Evolutionary conservation across 2,797 vertebrate species (phyloP).

Genomic region (Pyrocephalus nanus): DNA sequence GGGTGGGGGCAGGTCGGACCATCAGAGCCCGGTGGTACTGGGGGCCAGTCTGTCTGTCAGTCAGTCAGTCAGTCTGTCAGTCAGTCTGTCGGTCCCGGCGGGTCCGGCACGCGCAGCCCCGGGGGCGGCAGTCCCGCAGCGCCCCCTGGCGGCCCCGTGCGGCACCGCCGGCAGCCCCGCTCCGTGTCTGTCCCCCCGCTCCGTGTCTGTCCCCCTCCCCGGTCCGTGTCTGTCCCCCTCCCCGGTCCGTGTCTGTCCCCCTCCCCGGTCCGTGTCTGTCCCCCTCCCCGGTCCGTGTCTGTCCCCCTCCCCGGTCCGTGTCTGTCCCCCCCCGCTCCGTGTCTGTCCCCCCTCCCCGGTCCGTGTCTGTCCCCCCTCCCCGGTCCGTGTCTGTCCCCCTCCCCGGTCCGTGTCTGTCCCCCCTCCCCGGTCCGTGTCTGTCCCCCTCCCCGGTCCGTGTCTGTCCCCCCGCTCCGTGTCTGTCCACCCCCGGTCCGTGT

Average conservation of each 20-base stretch:
- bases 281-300: not conserved
- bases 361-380: too few species aligned
- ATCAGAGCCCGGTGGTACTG: accelerated
- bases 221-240: not conserved
- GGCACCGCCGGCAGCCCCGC: not conserved
- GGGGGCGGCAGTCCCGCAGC: not conserved
- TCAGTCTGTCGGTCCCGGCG: not conserved
- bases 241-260: too few species aligned
- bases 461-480: too few species aligned
- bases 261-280: too few species aligned
- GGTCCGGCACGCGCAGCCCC: not conserved
- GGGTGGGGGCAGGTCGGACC: too few species aligned
- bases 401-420: not conserved
- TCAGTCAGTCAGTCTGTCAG: not conserved
- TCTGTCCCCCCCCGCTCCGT: not conserved
- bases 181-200: too few species aligned
- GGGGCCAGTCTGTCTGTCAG: not conserved
- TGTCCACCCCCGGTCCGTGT: too few species aligned
- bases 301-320: too few species aligned
- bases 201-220: too few species aligned
- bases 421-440: too few species aligned
- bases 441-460: too few species aligned
- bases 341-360: too few species aligned
- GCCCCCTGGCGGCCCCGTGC: not conserved
- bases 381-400: not conserved